Evolutionary conservation across 2,797 vertebrate genomes (phyloP), one percentile per base, ranked within the genome.

Genomic region (Orientallactaga sibirica): DNA sequence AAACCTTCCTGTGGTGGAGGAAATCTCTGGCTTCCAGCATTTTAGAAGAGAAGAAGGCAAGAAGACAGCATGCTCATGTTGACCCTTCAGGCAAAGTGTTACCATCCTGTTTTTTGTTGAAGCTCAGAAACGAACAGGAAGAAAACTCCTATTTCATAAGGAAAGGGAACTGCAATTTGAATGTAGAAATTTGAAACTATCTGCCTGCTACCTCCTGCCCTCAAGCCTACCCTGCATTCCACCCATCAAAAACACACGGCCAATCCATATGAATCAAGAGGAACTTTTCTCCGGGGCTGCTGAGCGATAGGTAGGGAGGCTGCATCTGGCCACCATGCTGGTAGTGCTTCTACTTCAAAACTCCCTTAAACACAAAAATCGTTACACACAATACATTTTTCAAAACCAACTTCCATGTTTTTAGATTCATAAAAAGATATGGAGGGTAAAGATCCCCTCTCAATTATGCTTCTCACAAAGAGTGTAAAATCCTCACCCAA

Each of bases 51-150:
- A 95, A 81, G 92, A 80, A 84, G 64, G 43, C 8, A 83, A 25
- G 58, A 84, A 84, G 19, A 16, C 64, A 75, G 85, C 48, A 77
- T 80, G 33, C 16, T 94, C 66, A 4, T 94, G 83, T 90, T 92
- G 83, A 83, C 9, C 67, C 90, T 97, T 74, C 48, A 88, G 90
- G 79, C 75, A 76, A 93, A 79, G 12, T 29, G 68, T 22, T 67
- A 24, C 75, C 76, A 83, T 81, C 79, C 55, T 96, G 80, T 83
- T 95, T 95, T 83, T 70, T 75, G 64, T n/a, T 62, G 33, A 41
- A 74, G 66, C 58, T 5, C 58, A 73, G 52, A 64, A 87, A 80
- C 5, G 33, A 89, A 24, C 2, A 58, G 41, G 29, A 94, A 68
- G 27, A 71, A 92, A 48, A 77, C 24, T 33, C 73, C 48, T 2